Base-by-base conservation (phyloP, 2,888 invertebrate species). In the Cephus runcator region DNA sequence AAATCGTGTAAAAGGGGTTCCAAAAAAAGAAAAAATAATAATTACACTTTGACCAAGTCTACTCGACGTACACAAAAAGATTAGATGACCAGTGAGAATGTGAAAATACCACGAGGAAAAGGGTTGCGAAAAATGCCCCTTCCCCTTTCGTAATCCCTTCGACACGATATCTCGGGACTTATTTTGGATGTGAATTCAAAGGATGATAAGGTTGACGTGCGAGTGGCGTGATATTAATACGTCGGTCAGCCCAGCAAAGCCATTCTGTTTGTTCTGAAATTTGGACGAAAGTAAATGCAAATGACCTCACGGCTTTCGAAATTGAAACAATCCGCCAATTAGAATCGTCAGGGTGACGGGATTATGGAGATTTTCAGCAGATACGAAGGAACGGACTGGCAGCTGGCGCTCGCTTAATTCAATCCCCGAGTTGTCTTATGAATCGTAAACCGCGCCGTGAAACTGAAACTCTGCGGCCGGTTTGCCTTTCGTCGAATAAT, bases 241-340 rank as follows among this genome's bases (percentile, higher is more conserved):
- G 6, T 23, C 40, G 40, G 40, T 56, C 23, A 56, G 40, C 23
- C 40, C 40, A 56, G 40, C 40, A 23, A 56, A 23, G 15, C 40
- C 6, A 9, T 23, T 56, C 23, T 2, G 40, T 56, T 56, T 56
- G 40, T 56, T 56, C 23, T 23, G 69, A 75, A 36, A 36, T 77
- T 75, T 36, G 23, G 34, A 56, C 56, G 75, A 78, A 76, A 75
- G 86, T 82, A 83, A 86, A 89, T 88, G 88, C 88, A 87, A 89
- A 88, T 88, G 85, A 85, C 84, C 73, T 75, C 85, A 84, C 83
- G 83, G 85, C 85, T 86, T 88, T 86, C 88, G 90, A 87, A 90
- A 90, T 90, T 90, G 90, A 90, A 91, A 91, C 90, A 90, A 90
- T 90, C 89, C 89, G 88, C 90, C 90, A 91, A 91, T 91, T 91